Percentiles rank a stretch among this genome's conserved stretches.
These are phyloP conservation scores for Eupristina koningsbergeri DNA, from an alignment of 1,140 invertebrate genomes.

Conservation along the genomic window DNA sequence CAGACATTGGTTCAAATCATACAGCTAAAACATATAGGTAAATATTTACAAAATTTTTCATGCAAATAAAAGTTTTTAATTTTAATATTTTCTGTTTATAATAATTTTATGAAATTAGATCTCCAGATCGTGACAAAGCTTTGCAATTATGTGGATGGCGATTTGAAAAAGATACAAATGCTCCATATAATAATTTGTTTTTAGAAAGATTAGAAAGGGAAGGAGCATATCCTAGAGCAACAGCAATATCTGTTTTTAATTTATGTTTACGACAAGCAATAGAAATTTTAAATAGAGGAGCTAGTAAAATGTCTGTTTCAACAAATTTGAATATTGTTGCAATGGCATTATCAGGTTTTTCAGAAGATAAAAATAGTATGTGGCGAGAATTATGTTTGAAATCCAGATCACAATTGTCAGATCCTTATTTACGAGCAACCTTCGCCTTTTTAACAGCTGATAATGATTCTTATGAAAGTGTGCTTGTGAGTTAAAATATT, in stretches of 20 bases:
- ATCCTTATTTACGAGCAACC: conserved; percentile 92
- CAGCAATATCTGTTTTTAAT: conserved; percentile 92
- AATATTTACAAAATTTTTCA: conserved; percentile 26
- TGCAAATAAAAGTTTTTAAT: conserved; percentile 11
- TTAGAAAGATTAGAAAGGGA: conserved; percentile 78
- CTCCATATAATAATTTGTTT: conserved; percentile 71
- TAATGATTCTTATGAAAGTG: conserved; percentile 83
- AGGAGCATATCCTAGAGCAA: conserved; percentile 84
- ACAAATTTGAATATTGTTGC: conserved; percentile 81
- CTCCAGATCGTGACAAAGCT: conserved; percentile 84
- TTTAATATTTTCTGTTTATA: conserved; percentile 1
- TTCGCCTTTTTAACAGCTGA: conserved; percentile 93
- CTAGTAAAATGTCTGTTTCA: conserved; percentile 66
- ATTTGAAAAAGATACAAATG: conserved; percentile 78
- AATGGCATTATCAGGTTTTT: conserved; percentile 92
- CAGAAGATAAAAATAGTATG: conserved; percentile 85
- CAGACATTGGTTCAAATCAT: conserved; percentile 69
- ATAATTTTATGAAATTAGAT: conserved; percentile 72
- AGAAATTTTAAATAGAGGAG: conserved; percentile 85
- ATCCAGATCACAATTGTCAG: conserved; percentile 81
- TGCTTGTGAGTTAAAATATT: conserved; percentile 79
- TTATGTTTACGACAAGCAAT: conserved; percentile 88
- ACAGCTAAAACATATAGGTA: conserved; percentile 70
- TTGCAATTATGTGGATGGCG: conserved; percentile 91
- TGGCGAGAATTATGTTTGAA: conserved; percentile 86